These are phyloP conservation scores for Rattus rattus DNA, from an alignment of 2,113 vertebrate genomes.

Conservation along the genomic window DNA sequence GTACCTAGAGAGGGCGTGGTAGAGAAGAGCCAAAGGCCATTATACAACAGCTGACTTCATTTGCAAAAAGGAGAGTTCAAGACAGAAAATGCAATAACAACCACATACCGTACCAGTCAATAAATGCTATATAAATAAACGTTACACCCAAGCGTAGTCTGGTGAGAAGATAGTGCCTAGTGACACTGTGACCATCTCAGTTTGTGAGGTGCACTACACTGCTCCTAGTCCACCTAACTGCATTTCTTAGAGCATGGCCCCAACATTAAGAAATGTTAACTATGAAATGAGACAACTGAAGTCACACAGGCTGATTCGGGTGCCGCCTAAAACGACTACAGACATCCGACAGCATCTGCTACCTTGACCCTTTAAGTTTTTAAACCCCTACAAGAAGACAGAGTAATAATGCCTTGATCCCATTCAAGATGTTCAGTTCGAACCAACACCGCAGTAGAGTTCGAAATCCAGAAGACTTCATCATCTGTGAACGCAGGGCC, in stretches of 20 bases:
- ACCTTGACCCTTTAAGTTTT: not conserved
- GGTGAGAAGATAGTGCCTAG: not conserved
- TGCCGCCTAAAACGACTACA: not conserved
- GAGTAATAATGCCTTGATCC: not conserved
- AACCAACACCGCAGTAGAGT: not conserved
- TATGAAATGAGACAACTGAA: not conserved
- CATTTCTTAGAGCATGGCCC: not conserved
- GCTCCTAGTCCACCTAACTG: not conserved
- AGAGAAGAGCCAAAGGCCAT: not conserved
- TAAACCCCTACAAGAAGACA: not conserved
- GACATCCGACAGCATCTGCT: too few relatives aligned
- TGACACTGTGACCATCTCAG: not conserved
- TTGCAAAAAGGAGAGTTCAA: not conserved
- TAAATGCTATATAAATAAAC: not conserved
- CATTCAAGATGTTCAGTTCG: not conserved
- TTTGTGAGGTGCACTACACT: not conserved
- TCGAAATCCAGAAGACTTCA: not conserved
- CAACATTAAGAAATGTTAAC: not conserved
- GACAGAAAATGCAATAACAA: not conserved
- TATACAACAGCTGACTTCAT: not conserved
- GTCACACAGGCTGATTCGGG: not conserved
- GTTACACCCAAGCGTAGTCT: not conserved
- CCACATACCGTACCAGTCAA: not conserved
- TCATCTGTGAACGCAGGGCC: not conserved
- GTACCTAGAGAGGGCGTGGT: not conserved